phyloP scores from a whole-genome alignment of 2,797 vertebrate genomes.

The Poecilia gillii region DNA sequence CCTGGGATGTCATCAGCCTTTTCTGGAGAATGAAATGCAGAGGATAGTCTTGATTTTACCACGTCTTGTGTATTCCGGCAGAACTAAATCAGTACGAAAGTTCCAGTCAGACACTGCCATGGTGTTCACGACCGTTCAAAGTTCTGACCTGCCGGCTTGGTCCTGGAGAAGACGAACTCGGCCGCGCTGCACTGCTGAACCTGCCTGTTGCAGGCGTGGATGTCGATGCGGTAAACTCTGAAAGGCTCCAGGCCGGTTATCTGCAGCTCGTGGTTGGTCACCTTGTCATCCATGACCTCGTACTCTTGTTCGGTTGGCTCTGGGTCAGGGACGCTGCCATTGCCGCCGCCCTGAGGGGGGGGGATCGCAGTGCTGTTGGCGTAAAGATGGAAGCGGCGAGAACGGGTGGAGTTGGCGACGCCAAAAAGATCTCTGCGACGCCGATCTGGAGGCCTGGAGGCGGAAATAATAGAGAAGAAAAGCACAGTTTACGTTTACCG shows the following conservation, averaged over 20 bases:
- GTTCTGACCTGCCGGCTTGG: slow-evolving; percentile 92
- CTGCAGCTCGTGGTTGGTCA: slow-evolving; percentile 88
- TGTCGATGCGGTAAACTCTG: slow-evolving; percentile 94
- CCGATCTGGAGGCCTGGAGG: slow-evolving; percentile 82
- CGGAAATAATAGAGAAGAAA: background rate
- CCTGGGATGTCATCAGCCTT: slow-evolving; percentile 95
- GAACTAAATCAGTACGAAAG: background rate
- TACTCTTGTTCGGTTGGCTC: slow-evolving; percentile 84
- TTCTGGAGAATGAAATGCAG: slow-evolving; percentile 74
- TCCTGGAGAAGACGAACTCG: slow-evolving; percentile 95
- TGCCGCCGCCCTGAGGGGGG: slow-evolving; percentile 58
- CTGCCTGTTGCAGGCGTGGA: slow-evolving; percentile 95
- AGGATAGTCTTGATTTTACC: slow-evolving; percentile 5
- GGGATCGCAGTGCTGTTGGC: slow-evolving; percentile 73
- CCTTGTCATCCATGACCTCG: slow-evolving; percentile 86
- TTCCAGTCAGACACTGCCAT: background rate
- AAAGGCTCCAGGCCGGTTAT: slow-evolving; percentile 91
- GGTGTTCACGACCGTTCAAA: background rate
- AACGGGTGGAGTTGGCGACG: slow-evolving; percentile 83
- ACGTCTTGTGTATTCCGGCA: background rate
- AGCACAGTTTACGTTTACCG: background rate
- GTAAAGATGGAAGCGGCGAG: slow-evolving; percentile 48
- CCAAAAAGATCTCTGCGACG: slow-evolving; percentile 88
- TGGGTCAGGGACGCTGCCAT: slow-evolving; percentile 73
- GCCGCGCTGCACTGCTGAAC: slow-evolving; percentile 92